Percentiles rank a stretch among this genome's conserved stretches.
Conservation (phyloP, 2,888 invertebrate species). For the Limnephilus marmoratus region DNA sequence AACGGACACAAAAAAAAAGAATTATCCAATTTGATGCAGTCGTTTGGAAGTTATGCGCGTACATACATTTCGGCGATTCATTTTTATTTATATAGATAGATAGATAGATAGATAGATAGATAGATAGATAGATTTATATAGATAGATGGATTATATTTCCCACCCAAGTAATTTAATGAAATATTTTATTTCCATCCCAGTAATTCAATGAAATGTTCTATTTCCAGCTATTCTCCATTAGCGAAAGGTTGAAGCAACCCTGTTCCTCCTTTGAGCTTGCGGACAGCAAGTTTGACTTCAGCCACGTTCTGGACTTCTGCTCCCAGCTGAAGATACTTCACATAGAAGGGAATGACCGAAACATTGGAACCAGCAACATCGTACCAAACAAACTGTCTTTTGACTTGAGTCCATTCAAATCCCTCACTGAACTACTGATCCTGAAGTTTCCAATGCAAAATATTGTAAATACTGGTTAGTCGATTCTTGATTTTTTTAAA, state of each 20-base stretch:
- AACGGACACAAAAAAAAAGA: no score
- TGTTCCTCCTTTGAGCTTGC: constrained; percentile 88
- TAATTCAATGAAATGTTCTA: background rate
- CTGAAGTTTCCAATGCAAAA: constrained; percentile 83
- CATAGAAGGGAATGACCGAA: constrained; percentile 82
- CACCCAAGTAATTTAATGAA: no score
- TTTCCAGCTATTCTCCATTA: constrained; percentile 92
- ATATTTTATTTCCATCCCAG: constrained; percentile 53
- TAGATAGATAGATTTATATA: no score
- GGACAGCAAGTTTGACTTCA: constrained; percentile 91
- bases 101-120: no score
- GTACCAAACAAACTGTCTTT: constrained; percentile 87
- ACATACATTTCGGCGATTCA: no score
- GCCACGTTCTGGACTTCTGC: constrained; percentile 93
- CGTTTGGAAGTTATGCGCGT: no score
- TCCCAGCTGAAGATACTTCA: constrained; percentile 84
- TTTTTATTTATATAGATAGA: no score
- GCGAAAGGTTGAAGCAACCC: constrained; percentile 90
- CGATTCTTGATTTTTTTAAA: background rate
- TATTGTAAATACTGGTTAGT: constrained; percentile 79
- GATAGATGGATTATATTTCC: no score
- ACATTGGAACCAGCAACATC: constrained; percentile 90
- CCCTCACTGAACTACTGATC: constrained; percentile 83
- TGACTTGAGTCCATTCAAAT: constrained; percentile 91
- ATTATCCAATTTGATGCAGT: no score